These are phyloP conservation scores for Aurelia sp. DNA, from an alignment of 30 jellyfish, hydroid and myxozoan species.

Conservation along the genomic window DNA sequence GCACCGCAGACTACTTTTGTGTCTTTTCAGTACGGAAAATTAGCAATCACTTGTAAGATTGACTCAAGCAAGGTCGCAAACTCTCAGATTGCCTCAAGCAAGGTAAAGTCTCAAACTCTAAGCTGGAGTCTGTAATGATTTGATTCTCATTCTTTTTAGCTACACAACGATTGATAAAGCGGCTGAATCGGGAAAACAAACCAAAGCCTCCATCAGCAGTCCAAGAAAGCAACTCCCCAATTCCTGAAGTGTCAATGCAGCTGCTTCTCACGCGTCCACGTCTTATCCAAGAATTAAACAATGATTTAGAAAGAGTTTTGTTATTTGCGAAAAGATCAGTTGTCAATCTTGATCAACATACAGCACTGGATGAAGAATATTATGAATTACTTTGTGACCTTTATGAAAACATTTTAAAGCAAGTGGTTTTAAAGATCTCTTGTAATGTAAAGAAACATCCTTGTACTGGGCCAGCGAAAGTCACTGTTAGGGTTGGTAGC, in stretches of 20 bases:
- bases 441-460: conserved; percentile 69
- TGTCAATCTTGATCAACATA: conserved; percentile 58
- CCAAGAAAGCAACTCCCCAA: conserved; percentile 56
- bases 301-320: conserved; percentile 71
- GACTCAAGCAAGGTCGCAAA: too few species aligned
- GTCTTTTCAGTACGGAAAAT: too few species aligned
- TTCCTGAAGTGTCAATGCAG: conserved; percentile 72
- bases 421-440: conserved; percentile 42
- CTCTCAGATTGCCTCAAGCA: too few species aligned
- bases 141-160: conserved; percentile 41
- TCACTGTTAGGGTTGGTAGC: conserved; percentile 50
- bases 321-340: conserved; percentile 68
- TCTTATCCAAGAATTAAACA: conserved; percentile 69
- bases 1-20: too few species aligned
- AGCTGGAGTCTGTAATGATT: too few species aligned
- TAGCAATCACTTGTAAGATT: too few species aligned
- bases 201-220: conserved; percentile 59
- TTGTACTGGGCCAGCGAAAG: conserved; percentile 84
- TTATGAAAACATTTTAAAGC: conserved; percentile 46
- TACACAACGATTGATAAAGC: conserved; percentile 58
- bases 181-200: conserved; percentile 57
- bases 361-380: conserved; percentile 80
- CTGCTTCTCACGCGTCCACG: conserved; percentile 75
- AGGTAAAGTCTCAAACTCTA: too few species aligned
- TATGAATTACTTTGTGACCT: conserved; percentile 68